Evolutionary conservation across 1,140 invertebrate genomes (phyloP), one percentile per base, ranked within the genome.

Genomic region (Agrypnia vestita): DNA sequence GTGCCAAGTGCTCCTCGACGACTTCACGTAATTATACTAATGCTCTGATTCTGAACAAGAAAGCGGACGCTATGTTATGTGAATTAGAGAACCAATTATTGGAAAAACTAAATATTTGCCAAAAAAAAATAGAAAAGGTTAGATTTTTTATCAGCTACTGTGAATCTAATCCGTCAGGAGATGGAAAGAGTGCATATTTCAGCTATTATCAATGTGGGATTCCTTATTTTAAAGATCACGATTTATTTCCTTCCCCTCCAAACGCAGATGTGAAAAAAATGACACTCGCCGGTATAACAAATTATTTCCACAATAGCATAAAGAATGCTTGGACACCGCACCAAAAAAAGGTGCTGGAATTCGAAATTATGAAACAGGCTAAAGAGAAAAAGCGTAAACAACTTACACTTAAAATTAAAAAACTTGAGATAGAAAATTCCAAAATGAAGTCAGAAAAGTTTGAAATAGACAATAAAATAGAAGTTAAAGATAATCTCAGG

Each of bases 221-320:
- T 8, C 86, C 86, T 12, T 87, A 85, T 84, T 87, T 86, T 80
- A 87, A 87, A 81, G 83, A 84, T 69, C 77, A 69, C 19, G 53
- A 84, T 49, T 76, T 84, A 55, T 86, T 82, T 84, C 76, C 80
- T 15, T 83, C 83, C 59, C 84, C 84, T 4, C 76, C 79, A 35
- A 87, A 86, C 81, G 17, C 47, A 46, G 86, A 87, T 76, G 72
- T 80, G 15, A 19, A 83, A 3, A 25, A 73, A 67, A 86, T 79
- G 61, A 73, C 62, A 49, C 8, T 11, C 7, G 12, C 12, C 11
- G 19, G 47, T n/a, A 51, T 79, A 44, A 25, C 35, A 10, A 79
- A 79, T 67, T 61, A 47, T 73, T 47, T 69, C 47, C 19, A 69
- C 44, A 11, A n/a, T n/a, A n/a, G 12, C 4, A 56, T 1, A 17